These are phyloP conservation scores for Teleiodes luculella DNA, from an alignment of 2,888 invertebrate genomes.

Conservation along the genomic window DNA sequence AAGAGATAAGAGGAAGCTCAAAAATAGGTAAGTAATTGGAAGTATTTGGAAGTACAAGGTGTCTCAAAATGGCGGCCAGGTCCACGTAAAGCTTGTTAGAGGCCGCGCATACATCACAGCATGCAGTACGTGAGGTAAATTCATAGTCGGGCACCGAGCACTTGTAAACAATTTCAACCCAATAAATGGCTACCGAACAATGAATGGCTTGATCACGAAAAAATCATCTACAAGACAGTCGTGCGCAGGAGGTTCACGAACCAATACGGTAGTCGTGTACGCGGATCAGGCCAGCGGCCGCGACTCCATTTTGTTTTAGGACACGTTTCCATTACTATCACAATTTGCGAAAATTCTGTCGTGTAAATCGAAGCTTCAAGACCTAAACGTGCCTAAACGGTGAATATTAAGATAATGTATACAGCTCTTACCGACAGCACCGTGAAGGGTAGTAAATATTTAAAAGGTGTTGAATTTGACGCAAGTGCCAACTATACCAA, in stretches of 20 bases:
- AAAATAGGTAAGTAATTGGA: too few species aligned
- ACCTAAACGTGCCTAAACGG: too few species aligned
- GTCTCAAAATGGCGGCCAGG: constrained; percentile 15
- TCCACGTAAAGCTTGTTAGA: constrained; percentile 29
- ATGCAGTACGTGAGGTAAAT: constrained; percentile 50
- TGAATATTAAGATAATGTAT: too few species aligned
- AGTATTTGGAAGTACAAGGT: not conserved
- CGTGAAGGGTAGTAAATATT: too few species aligned
- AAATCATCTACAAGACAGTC: constrained; percentile 74
- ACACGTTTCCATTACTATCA: not conserved
- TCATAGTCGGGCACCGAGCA: constrained; percentile 43
- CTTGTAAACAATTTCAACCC: constrained; percentile 68
- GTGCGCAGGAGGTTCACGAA: constrained; percentile 59
- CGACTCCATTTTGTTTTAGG: not conserved
- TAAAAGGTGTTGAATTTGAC: too few species aligned
- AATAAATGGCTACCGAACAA: constrained; percentile 75
- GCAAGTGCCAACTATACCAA: too few species aligned
- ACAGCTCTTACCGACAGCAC: too few species aligned
- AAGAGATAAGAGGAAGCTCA: too few species aligned
- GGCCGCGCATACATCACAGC: constrained; percentile 16
- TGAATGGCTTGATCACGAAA: constrained; percentile 75
- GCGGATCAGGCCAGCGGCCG: constrained; percentile 14
- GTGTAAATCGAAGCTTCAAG: too few species aligned
- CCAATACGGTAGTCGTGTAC: constrained; percentile 64
- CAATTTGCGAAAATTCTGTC: too few species aligned